Evolutionary conservation across 2,113 vertebrate species (phyloP).

Genomic region (Halcyon senegalensis): DNA sequence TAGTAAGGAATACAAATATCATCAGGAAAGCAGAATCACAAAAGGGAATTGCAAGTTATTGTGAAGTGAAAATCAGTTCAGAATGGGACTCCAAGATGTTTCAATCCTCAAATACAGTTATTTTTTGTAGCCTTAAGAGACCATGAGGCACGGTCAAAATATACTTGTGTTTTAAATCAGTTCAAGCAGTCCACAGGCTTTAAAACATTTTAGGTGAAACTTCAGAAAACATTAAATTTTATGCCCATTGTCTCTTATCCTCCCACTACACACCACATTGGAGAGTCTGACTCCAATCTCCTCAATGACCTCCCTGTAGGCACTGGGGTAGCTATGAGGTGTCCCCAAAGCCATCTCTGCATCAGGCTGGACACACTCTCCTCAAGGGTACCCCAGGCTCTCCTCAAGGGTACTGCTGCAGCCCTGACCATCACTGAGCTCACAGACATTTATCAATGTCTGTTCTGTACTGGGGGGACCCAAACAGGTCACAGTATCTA

Average conservation of each 20-base stretch:
- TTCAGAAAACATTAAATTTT: not conserved
- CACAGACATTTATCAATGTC: not conserved
- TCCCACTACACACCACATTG: not conserved
- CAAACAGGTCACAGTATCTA: not conserved
- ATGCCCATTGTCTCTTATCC: not conserved
- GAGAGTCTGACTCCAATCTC: not conserved
- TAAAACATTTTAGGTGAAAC: not conserved
- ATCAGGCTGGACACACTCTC: not conserved
- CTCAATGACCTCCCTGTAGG: not conserved
- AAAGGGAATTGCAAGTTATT: not conserved
- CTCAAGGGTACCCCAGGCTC: not conserved
- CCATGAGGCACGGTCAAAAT: rapidly evolving
- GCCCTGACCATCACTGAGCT: not conserved
- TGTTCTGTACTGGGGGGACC: not conserved
- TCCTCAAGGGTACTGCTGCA: not conserved
- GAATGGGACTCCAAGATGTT: not conserved
- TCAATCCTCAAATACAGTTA: not conserved
- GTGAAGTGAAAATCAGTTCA: not conserved
- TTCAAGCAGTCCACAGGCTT: not conserved
- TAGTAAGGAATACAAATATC: not conserved
- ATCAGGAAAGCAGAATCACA: not conserved
- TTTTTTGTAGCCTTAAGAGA: not conserved
- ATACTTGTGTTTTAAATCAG: not conserved
- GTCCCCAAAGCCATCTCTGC: not conserved
- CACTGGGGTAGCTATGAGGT: not conserved